phyloP scores from a whole-genome alignment of 2,113 vertebrate genomes.

The Albula glossodonta region DNA sequence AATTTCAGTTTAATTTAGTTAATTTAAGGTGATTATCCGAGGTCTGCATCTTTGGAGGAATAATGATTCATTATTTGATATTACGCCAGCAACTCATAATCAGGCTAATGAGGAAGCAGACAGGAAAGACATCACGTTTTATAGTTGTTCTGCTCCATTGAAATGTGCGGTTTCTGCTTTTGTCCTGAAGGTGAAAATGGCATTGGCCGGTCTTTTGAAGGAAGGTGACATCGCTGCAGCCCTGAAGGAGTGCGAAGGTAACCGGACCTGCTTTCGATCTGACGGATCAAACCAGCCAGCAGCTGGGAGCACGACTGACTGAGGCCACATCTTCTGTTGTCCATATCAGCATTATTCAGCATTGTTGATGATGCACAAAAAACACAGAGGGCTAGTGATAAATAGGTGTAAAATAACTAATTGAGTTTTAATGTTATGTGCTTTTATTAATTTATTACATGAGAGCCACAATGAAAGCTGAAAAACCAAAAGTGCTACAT shows the following conservation, averaged over 20 bases:
- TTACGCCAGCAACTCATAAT: not conserved
- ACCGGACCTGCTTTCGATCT: not conserved
- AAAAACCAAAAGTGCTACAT: not conserved
- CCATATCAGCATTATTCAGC: not conserved
- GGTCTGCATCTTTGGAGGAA: not conserved
- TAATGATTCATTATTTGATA: not conserved
- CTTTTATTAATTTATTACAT: not conserved
- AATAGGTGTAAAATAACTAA: not conserved
- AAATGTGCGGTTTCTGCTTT: constrained; percentile 34
- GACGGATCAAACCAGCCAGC: not conserved
- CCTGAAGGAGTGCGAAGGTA: constrained; percentile 75
- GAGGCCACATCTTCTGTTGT: not conserved
- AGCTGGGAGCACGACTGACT: not conserved
- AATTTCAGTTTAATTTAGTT: not conserved
- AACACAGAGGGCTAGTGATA: not conserved
- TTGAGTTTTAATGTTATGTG: not conserved
- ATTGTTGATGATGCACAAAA: not conserved
- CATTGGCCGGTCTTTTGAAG: constrained; percentile 67
- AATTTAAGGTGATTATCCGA: not conserved
- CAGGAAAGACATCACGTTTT: too few relatives aligned
- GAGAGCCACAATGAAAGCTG: not conserved
- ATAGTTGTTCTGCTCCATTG: too few relatives aligned
- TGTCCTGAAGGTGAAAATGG: constrained; percentile 63
- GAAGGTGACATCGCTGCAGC: constrained; percentile 78
- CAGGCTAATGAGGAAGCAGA: not conserved